Evolutionary conservation across 2,888 invertebrate genomes (phyloP).

Genomic region (Flexamia atlantica): DNA sequence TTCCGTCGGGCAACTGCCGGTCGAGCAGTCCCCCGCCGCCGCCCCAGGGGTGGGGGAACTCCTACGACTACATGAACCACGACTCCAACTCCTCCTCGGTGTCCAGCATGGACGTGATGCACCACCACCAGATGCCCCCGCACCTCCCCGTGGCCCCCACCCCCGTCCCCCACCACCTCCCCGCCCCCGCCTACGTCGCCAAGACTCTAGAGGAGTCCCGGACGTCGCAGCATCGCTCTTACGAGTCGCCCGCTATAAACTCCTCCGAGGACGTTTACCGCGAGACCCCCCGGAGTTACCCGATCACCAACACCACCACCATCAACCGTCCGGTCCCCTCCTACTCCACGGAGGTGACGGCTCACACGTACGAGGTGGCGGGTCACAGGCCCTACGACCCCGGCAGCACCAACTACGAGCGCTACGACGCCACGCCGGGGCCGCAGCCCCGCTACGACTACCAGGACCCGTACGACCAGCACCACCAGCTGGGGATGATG

Average conservation of each 20-base stretch:
- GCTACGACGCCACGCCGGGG: conserved; percentile 78
- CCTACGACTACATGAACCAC: conserved; percentile 78
- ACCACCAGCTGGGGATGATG: conserved; percentile 68
- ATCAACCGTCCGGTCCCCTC: conserved; percentile 80
- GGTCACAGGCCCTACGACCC: conserved; percentile 79
- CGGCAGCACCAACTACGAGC: conserved; percentile 78
- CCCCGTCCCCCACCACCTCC: conserved; percentile 72
- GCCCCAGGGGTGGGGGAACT: conserved; percentile 62
- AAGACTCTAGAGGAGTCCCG: conserved; percentile 52
- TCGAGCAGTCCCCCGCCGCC: conserved; percentile 65
- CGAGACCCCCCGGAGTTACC: conserved; percentile 55
- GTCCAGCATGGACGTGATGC: conserved; percentile 82
- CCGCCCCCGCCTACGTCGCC: conserved; percentile 77
- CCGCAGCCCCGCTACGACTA: conserved; percentile 78
- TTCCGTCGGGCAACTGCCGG: conserved; percentile 60
- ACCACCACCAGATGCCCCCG: conserved; percentile 73
- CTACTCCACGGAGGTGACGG: conserved; percentile 73
- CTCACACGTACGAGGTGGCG: conserved; percentile 75
- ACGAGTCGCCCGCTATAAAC: conserved; percentile 66
- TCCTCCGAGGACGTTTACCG: conserved; percentile 73
- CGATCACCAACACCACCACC: conserved; percentile 69
- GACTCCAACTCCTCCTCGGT: conserved; percentile 85
- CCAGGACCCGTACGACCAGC: conserved; percentile 73
- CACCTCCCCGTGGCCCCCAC: conserved; percentile 76
- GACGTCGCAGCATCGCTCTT: conserved; percentile 66